These are phyloP conservation scores for Charadrius vociferus DNA, from an alignment of 2,113 vertebrate species.

Conservation along the genomic window DNA sequence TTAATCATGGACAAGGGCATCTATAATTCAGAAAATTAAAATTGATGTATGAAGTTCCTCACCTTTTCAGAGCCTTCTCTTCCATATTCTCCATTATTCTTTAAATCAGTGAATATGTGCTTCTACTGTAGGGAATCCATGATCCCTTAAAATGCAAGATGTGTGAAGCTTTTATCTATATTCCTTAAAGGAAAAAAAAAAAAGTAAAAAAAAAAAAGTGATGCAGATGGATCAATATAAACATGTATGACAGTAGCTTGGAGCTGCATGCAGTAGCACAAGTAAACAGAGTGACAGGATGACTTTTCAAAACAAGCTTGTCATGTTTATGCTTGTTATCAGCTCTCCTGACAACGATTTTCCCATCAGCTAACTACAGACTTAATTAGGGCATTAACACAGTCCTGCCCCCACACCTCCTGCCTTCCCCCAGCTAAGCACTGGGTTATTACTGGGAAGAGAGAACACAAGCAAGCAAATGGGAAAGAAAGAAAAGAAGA, in stretches of 20 bases:
- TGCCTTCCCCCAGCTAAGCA: background rate
- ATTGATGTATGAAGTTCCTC: background rate
- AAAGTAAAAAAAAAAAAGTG: background rate
- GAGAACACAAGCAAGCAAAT: background rate
- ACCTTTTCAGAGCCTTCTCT: background rate
- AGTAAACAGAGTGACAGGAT: constrained; percentile 62
- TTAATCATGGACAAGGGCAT: background rate
- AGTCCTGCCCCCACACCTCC: constrained; percentile 6
- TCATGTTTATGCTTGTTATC: constrained; percentile 60
- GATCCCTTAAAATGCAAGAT: background rate
- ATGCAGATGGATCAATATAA: constrained; percentile 45
- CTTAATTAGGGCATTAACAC: constrained; percentile 65
- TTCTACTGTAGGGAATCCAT: background rate
- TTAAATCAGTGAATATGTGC: background rate
- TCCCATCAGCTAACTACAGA: constrained; percentile 66
- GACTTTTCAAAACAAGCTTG: constrained; percentile 64
- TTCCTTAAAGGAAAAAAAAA: background rate
- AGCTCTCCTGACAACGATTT: constrained; percentile 54
- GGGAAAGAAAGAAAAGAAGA: background rate
- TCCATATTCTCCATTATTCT: background rate
- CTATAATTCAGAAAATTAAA: background rate
- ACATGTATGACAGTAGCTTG: constrained; percentile 63
- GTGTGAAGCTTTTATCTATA: constrained; percentile 22
- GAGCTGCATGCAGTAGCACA: constrained; percentile 55
- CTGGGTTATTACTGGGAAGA: background rate